Evolutionary conservation across 2,113 vertebrate species (phyloP).

Genomic region (Solea senegalensis): DNA sequence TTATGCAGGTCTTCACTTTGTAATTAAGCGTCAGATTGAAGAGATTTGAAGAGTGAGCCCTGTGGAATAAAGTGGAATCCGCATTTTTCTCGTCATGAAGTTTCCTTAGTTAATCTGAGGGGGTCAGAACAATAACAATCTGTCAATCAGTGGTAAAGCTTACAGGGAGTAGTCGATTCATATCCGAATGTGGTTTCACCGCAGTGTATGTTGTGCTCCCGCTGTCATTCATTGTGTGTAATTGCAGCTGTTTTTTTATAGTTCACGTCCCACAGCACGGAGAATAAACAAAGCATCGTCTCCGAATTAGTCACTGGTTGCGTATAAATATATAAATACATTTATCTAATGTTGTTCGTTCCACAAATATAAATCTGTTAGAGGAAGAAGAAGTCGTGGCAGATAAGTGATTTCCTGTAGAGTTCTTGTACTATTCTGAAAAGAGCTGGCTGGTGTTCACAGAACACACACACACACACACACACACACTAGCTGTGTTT

Average conservation of each 20-base stretch:
- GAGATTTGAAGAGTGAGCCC: slow-evolving; percentile 7
- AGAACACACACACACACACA: slow-evolving; percentile 47
- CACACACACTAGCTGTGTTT: slow-evolving; percentile 53
- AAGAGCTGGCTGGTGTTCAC: slow-evolving; percentile 72
- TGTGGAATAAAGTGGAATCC: slow-evolving; percentile 15
- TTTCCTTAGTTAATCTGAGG: neutral
- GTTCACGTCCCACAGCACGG: neutral
- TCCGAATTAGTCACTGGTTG: slow-evolving; percentile 7
- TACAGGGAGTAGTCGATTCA: neutral
- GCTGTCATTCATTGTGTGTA: slow-evolving; percentile 14
- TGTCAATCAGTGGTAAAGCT: neutral
- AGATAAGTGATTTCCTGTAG: slow-evolving; percentile 29
- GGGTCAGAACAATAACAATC: neutral
- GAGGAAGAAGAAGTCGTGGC: slow-evolving; percentile 1
- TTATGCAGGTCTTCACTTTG: slow-evolving; percentile 1
- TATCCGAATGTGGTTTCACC: neutral
- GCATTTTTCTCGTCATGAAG: slow-evolving; percentile 12
- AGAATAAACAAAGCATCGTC: neutral
- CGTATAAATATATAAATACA: slow-evolving; percentile 17
- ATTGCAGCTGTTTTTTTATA: slow-evolving; percentile 19
- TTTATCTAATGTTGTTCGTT: slow-evolving; percentile 9
- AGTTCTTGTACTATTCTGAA: slow-evolving; percentile 63
- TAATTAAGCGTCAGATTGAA: slow-evolving; percentile 4
- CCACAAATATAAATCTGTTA: slow-evolving; percentile 12
- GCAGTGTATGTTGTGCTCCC: neutral